Evolutionary conservation across 2,888 invertebrate genomes (phyloP).

Genomic region (Ophonus ardosiacus): DNA sequence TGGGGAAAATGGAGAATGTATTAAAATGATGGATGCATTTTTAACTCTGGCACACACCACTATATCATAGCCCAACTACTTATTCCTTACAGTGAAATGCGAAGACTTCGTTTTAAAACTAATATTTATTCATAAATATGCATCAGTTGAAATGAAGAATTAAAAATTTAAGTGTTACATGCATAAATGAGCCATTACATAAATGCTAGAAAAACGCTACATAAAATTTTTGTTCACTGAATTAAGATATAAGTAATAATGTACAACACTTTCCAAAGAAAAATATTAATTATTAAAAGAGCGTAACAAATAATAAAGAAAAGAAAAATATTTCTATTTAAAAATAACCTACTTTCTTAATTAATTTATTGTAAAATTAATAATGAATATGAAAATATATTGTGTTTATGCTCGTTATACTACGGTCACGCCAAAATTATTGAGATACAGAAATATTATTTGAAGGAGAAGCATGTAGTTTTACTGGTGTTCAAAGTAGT

Average conservation of each 20-base stretch:
- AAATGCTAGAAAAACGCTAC: not conserved
- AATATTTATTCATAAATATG: not conserved
- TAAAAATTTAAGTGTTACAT: not conserved
- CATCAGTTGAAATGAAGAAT: not conserved
- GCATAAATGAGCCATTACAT: not conserved
- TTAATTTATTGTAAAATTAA: not conserved
- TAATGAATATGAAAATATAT: not conserved
- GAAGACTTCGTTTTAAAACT: not conserved
- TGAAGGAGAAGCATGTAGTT: too few relatives aligned
- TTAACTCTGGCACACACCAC: not conserved
- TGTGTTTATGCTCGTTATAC: too few relatives aligned
- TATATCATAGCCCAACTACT: not conserved
- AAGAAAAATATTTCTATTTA: not conserved
- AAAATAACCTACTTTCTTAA: not conserved
- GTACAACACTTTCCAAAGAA: not conserved
- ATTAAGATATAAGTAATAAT: not conserved
- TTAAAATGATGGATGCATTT: constrained; percentile 25
- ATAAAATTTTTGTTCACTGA: not conserved
- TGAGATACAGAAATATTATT: too few relatives aligned
- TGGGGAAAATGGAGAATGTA: constrained; percentile 6
- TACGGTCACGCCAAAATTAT: too few relatives aligned
- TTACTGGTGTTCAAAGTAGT: too few relatives aligned
- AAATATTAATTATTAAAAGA: not conserved
- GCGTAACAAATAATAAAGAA: not conserved
- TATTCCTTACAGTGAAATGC: not conserved